Base-by-base conservation (phyloP, 2,113 vertebrate genomes). In the Castor canadensis region DNA sequence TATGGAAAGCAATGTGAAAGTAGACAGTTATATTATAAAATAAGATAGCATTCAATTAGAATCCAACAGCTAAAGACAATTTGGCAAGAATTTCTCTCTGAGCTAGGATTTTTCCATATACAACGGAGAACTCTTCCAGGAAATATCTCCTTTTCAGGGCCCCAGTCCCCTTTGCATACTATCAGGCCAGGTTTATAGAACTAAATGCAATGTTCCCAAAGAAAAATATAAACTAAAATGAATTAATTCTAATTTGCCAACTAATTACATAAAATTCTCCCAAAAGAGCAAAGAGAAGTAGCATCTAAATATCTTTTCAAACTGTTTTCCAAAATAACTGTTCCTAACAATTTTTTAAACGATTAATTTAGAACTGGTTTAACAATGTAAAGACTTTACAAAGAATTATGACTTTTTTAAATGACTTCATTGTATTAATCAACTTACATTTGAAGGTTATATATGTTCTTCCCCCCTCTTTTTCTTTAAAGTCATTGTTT, bases 141-240 rank as follows among this genome's bases (percentile, higher is more conserved):
- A 97, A 94, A 95, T 60, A 76, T 54, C 56, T 96, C 95, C 94
- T 97, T 94, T 87, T 87, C 56, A 92, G 97, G 92, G 94, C 96
- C 97, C 93, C 96, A 45, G 95, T 96, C 87, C 47, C 95, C 92
- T 62, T 45, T 88, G 38, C 45, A 80, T 88, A 62, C 49, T 89
- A 79, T 76, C 94, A 96, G 95, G 92, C 91, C 83, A 96, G 81
- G 84, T 11, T 84, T 82, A 91, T 1, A 71, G 58, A 97, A 90
- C 40, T 87, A 87, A 97, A 97, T 52, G 67, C 49, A 96, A 45
- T 47, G 8, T 35, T 87, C 75, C 40, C 11, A 94, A 17, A 85
- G 35, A 89, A 96, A 97, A 97, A 89, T 35, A 79, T 9, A 97
- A 97, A 49, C n/a, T 86, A 92, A 95, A 60, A 52, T 4, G 89